Base-by-base conservation (phyloP, 2,797 vertebrate species). In the Lerista edwardsae region DNA sequence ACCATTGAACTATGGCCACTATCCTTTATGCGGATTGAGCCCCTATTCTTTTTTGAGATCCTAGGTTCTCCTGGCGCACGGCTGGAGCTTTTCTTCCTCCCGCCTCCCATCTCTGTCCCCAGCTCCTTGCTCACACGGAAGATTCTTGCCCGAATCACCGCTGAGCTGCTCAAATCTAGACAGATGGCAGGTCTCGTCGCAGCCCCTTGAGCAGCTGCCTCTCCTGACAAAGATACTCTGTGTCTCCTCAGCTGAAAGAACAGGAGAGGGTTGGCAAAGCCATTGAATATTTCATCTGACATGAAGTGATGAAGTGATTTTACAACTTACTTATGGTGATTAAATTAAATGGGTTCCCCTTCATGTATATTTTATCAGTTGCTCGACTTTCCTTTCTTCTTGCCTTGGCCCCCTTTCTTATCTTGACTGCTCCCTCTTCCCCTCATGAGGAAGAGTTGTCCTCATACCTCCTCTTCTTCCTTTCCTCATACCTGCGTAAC, bases 261-360 rank as follows among this genome's bases (percentile, higher is more conserved):
- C 79, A 93, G 67, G 74, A 91, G 41, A 41, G 4, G 8, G 6
- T 31, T 91, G 74, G 75, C 59, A 67, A 82, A 83, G 82, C 27
- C 87, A 75, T 72, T 92, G 91, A 93, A 91, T 95, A 92, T 95
- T 95, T 96, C 57, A 92, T 92, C 72, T 74, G 75, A 92, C 41
- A 85, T 82, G 78, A 94, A 85, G n/a, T 17, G 76, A 87, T 86
- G 64, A 85, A 92, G 75, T 88, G 31, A 57, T 91, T 93, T 93
- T 92, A 84, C 79, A 91, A 61, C 47, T 91, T 90, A 88, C 71
- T 91, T 88, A 87, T 0, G 1, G 61, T 91, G 85, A 90, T 92
- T 93, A 93, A 92, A 88, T 92, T 79, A 94, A 93, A 91, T 71
- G 0, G 17, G 44, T 84, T 94, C 29, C 23, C 55, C 88, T 84